Evolutionary conservation across 1,140 invertebrate genomes (phyloP).

Genomic region (Formica selysi): DNA sequence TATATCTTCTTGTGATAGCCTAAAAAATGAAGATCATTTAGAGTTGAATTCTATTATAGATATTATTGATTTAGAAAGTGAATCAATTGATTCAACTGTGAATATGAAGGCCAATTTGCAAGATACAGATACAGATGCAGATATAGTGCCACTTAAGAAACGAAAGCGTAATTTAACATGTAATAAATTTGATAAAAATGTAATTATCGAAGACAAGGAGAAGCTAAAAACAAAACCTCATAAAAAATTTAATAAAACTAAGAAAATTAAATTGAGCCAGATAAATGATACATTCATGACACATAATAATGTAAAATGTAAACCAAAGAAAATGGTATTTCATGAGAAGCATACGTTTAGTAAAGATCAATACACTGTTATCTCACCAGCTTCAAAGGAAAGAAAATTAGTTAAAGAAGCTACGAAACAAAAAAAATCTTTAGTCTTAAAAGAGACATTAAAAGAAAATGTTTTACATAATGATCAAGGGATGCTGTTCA

Average conservation of each 20-base stretch:
- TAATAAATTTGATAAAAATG: constrained; percentile 8
- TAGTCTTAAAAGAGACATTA: not conserved
- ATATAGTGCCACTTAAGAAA: constrained; percentile 30
- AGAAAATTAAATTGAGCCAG: constrained; percentile 46
- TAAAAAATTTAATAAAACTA: constrained; percentile 19
- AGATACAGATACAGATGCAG: not conserved
- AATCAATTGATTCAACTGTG: not conserved
- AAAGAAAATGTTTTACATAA: not conserved
- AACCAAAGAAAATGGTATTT: constrained; percentile 22
- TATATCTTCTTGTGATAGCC: not conserved
- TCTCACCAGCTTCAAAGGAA: not conserved
- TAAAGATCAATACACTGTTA: not conserved
- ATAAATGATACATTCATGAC: not conserved
- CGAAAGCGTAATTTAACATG: not conserved
- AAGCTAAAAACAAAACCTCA: not conserved
- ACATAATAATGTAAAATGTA: not conserved
- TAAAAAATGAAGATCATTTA: not conserved
- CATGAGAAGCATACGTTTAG: constrained; percentile 46
- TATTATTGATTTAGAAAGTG: not conserved
- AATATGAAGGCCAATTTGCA: not conserved
- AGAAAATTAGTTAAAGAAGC: not conserved
- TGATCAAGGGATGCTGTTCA: not conserved
- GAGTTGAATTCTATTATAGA: not conserved
- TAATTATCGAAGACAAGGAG: not conserved
- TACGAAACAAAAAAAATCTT: not conserved